A percentile compares a stretch with the other conserved stretches of the same genome.
phyloP scores from a whole-genome alignment of 2,797 vertebrate species.

The Iguana delicatissima region DNA sequence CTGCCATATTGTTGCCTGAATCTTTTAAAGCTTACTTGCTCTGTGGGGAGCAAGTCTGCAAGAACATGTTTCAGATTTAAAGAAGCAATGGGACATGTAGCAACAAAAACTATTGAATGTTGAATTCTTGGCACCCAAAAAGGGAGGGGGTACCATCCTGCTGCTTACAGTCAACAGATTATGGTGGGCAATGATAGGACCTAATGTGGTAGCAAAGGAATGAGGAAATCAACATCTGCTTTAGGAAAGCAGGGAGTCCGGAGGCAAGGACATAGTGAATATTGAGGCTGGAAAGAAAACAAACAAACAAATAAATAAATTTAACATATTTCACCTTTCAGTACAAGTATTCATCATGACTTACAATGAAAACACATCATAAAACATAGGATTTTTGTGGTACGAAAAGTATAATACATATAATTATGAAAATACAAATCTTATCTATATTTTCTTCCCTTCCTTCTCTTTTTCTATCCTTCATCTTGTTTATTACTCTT shows the following conservation, averaged over 20 bases:
- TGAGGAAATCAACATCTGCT: too few species aligned
- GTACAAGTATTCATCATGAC: not conserved
- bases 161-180: too few species aligned
- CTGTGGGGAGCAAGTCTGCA: constrained; percentile 91
- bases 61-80: constrained; percentile 94
- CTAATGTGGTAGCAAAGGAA: too few species aligned
- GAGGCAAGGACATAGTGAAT: too few species aligned
- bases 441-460: not conserved
- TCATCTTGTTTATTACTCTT: not conserved
- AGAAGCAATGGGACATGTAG: constrained; percentile 60
- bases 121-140: constrained; percentile 81
- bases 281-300: too few species aligned
- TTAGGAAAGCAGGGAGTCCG: too few species aligned
- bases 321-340: not conserved
- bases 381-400: not conserved
- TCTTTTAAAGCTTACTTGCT: constrained; percentile 92
- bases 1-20: constrained; percentile 94
- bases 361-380: not conserved
- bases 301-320: not conserved
- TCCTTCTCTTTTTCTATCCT: not conserved
- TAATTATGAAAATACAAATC: too few species aligned
- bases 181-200: too few species aligned
- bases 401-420: not conserved
- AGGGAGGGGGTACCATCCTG: too few species aligned
- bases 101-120: constrained; percentile 87